Base-by-base conservation (phyloP, 2,888 invertebrate genomes). In the Brenthis daphne region DNA sequence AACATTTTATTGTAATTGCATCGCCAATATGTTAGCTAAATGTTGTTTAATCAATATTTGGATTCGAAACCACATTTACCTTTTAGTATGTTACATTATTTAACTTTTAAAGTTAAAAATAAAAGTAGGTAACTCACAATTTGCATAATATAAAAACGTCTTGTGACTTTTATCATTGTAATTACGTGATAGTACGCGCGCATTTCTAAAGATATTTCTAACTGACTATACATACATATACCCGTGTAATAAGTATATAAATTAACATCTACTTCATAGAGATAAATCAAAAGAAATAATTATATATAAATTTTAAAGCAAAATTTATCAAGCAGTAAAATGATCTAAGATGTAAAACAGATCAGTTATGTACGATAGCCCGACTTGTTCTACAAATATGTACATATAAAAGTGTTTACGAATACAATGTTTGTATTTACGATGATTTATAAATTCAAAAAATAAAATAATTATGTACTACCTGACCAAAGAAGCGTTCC, bases 401-500 rank as follows among this genome's bases (percentile, higher is more conserved):
- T 16, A 43, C 2, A 43, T 8, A 6, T 37, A 37, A 43, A 43
- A 11, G 11, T 11, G 11, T 43, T 8, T 11, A 43, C 37, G 11
- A 43, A 43, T 11, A 11, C 3, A 43, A 11, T 37, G 11, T 37
- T 2, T 11, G 11, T 11, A 8, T 11, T 37, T 11, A 37, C 11
- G 11, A 2, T 8, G 11, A 11, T 16, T 57, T 20, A 37, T 29
- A 58, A 24, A 48, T 1, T 24, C 1, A 24, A 58, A 48, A 24
- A 4, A 29, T 24, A 11, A n/a, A 4, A 29, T 14, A 11, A 29
- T 14, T 12, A 2, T 24, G 6, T 65, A 71, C 74, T 87, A 92
- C 92, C 92, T 92, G 88, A 77, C 85, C 85, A 74, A 92, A 92
- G 82, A 92, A 92, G 72, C 92, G 86, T 79, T 92, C 92, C 75